Evolutionary conservation across 2,888 invertebrate species (phyloP).

Genomic region (Tetropium fuscum): DNA sequence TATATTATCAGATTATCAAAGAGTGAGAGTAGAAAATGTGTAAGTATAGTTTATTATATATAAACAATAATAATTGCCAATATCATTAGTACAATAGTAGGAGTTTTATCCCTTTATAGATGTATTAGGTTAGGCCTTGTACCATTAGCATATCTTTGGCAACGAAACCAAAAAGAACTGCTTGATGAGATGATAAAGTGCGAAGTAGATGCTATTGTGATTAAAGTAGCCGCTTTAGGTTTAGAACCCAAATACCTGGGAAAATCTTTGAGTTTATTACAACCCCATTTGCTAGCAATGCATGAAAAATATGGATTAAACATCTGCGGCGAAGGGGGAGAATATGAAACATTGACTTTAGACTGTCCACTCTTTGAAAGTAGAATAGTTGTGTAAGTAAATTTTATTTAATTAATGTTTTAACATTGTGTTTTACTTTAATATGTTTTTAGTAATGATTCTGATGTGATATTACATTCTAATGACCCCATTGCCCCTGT

Average conservation of each 20-base stretch:
- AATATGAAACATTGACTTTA: constrained; percentile 97
- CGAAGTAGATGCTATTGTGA: constrained; percentile 92
- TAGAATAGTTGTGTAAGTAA: constrained; percentile 88
- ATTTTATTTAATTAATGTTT: constrained; percentile 19
- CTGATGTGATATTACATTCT: constrained; percentile 88
- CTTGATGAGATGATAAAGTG: constrained; percentile 97
- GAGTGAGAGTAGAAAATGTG: constrained; percentile 98
- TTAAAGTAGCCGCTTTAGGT: constrained; percentile 95
- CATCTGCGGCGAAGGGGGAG: constrained; percentile 98
- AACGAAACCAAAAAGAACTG: constrained; percentile 93
- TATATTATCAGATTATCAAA: constrained; percentile 98
- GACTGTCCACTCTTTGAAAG: constrained; percentile 97
- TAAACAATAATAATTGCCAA: too few relatives aligned
- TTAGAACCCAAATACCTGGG: constrained; percentile 92
- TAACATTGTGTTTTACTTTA: constrained; percentile 9
- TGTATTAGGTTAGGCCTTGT: constrained; percentile 91
- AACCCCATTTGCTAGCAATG: constrained; percentile 89
- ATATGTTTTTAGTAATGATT: constrained; percentile 77
- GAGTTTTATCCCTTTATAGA: too few relatives aligned
- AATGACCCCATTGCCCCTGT: constrained; percentile 95
- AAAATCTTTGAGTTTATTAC: constrained; percentile 84
- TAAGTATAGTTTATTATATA: too few relatives aligned
- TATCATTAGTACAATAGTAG: too few relatives aligned
- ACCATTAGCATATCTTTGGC: constrained; percentile 95
- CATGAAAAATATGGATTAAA: constrained; percentile 94